Conservation (phyloP, 2,113 vertebrate genomes). For the Chascanopsetta lugubris region DNA sequence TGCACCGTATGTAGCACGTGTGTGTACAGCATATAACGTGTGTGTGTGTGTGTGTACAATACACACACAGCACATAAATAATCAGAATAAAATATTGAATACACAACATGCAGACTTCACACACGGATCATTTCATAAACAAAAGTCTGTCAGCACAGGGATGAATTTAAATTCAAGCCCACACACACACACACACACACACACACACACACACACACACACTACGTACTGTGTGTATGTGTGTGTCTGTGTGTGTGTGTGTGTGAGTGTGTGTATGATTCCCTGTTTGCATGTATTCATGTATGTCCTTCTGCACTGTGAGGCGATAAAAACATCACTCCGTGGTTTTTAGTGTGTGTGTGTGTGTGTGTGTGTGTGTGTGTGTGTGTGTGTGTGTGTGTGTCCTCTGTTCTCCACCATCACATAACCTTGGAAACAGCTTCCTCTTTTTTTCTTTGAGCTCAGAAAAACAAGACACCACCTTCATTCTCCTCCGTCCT, state of each 20-base stretch:
- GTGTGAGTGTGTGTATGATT: constrained; percentile 9
- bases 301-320: constrained; percentile 18
- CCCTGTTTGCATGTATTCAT: neutral
- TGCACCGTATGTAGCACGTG: constrained; percentile 10
- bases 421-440: constrained; percentile 65
- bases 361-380: constrained; percentile 9
- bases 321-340: constrained; percentile 13
- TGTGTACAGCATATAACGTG: no score
- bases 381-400: constrained; percentile 19
- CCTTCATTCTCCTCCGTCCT: constrained; percentile 36
- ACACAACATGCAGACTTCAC: no score
- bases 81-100: no score
- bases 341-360: neutral
- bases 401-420: constrained; percentile 34
- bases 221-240: constrained; percentile 9
- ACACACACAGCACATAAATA: no score
- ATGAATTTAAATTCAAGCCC: no score
- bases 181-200: no score
- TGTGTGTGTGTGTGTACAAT: no score
- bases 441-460: constrained; percentile 38
- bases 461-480: constrained; percentile 32
- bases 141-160: no score
- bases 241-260: constrained; percentile 6
- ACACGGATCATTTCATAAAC: no score
- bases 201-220: no score